Base-by-base conservation (phyloP, 2,888 invertebrate genomes). In the Chirona hameri region DNA sequence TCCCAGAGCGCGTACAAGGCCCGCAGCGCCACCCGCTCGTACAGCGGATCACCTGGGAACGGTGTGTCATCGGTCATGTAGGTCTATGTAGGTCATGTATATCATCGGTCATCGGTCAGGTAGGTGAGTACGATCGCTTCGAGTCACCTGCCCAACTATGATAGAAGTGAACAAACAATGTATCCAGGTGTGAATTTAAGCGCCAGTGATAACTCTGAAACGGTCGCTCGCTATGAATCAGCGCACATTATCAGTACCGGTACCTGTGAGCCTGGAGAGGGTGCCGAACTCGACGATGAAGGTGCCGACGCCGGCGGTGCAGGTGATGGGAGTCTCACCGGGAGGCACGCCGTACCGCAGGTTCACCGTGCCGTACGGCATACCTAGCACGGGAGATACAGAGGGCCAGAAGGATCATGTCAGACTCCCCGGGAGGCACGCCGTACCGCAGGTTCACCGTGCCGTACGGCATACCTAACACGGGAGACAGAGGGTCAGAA, bases 221-320 rank as follows among this genome's bases (percentile, higher is more conserved):
- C 39, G 39, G 39, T 39, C 7, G 39, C 39, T 39, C 39, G 39
- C 39, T 7, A 39, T 39, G 39, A 5, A 39, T 39, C 39, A 39
- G 39, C 39, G 7, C 39, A 39, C 39, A 39, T 39, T 39, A 39
- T 39, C 52, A 9, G 46, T 79, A 21, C 79, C 3, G 27, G 27
- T 29, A 90, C 97, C 98, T 14, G 98, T 98, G 0, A 99, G 91
- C 84, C 97, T 91, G 86, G 96, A 96, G 14, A 99, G 89, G 0
- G 98, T 93, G 0, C 97, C 98, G 90, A 99, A 99, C 89, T 99
- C 99, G 27, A 99, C 90, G 69, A 99, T 92, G 88, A 96, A 99
- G 4, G 99, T 99, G 0, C 98, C 98, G 72, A 99, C 96, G 1
- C 99, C 98, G 24, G 99, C 99, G 0, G 99, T 98, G 87, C 99